Conservation (phyloP, 92 coral and sea anemone genomes). For the Isaurus tuberculatus region DNA sequence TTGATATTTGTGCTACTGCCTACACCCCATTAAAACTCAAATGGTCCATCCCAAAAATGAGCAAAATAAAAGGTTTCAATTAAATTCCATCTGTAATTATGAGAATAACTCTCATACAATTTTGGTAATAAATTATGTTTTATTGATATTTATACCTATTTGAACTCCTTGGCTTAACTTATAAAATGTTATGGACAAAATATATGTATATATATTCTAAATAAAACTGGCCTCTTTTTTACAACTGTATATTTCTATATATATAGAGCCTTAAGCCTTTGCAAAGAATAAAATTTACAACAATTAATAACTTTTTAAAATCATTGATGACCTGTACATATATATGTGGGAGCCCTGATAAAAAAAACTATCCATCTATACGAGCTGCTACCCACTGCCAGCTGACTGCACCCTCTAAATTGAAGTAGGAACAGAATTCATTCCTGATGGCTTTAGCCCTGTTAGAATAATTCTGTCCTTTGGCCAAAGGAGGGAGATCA, state of each 20-base stretch:
- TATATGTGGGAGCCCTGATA: constrained; percentile 21
- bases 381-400: constrained; percentile 56
- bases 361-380: constrained; percentile 32
- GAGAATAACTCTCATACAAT: background rate
- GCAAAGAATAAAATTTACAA: background rate
- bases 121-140: background rate
- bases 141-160: constrained; percentile 12
- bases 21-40: background rate
- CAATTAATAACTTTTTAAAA: constrained; percentile 9
- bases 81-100: constrained; percentile 7
- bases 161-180: constrained; percentile 5
- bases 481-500: constrained; percentile 39
- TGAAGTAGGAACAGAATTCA: constrained; percentile 50
- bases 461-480: constrained; percentile 50
- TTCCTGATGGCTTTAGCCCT: constrained; percentile 48
- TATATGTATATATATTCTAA: constrained; percentile 4
- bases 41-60: background rate
- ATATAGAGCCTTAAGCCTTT: background rate
- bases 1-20: background rate
- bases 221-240: background rate
- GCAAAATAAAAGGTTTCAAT: background rate
- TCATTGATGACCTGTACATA: constrained; percentile 6
- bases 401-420: constrained; percentile 51
- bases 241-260: constrained; percentile 1
- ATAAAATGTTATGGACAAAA: background rate